A percentile compares a stretch with the other conserved stretches of the same genome.
Conservation (phyloP, 2,797 vertebrate genomes). For the Platalea minor region DNA sequence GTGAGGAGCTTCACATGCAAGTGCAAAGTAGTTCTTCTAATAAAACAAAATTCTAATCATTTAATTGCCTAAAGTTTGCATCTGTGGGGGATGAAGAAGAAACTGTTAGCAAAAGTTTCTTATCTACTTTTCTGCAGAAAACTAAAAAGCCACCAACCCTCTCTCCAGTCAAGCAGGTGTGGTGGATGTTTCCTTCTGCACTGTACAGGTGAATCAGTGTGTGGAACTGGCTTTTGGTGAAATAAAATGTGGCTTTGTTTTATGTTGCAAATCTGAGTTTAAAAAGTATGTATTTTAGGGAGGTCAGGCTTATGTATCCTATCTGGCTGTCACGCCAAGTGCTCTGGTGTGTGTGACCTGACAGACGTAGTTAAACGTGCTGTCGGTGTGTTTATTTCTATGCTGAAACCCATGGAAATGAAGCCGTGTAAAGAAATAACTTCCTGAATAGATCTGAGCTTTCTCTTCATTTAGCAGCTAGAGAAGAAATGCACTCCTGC, state of each 20-base stretch:
- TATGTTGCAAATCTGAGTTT: background rate
- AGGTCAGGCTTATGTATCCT: background rate
- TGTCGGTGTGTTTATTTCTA: background rate
- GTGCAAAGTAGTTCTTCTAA: background rate
- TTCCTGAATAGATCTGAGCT: background rate
- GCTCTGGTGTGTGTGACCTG: background rate
- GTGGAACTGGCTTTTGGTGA: background rate
- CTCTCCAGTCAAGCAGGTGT: background rate
- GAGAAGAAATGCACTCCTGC: background rate
- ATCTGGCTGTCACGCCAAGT: background rate
- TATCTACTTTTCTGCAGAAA: constrained; percentile 34
- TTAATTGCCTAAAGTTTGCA: background rate
- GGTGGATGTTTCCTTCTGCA: constrained; percentile 12
- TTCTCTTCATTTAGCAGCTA: background rate
- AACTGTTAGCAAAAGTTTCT: background rate
- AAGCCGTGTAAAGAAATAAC: background rate
- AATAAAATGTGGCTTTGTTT: background rate
- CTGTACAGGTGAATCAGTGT: background rate
- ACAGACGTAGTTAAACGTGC: background rate
- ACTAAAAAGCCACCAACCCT: background rate
- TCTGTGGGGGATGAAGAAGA: background rate
- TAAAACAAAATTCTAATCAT: background rate
- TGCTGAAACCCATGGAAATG: background rate
- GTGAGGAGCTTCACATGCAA: background rate
- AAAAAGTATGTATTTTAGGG: background rate